Base-by-base conservation (phyloP, 1,140 invertebrate species). In the Tigriopus japonicus region DNA sequence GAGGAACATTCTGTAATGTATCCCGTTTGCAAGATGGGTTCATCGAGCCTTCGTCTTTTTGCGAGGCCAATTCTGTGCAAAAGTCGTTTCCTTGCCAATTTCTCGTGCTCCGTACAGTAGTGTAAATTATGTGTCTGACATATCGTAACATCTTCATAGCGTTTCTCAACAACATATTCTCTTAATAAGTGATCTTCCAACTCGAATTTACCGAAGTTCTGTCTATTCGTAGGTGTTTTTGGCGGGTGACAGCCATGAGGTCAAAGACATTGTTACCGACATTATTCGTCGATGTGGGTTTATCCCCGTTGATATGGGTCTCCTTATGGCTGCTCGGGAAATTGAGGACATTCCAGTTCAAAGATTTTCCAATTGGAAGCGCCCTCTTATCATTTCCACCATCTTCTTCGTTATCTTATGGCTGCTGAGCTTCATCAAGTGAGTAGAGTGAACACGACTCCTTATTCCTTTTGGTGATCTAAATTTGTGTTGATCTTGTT, bases 191-290 rank as follows among this genome's bases (percentile, higher is more conserved):
- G n/a, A n/a, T n/a, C n/a, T n/a, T n/a, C n/a, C n/a, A n/a, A n/a
- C n/a, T n/a, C n/a, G n/a, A n/a, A n/a, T n/a, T n/a, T n/a, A n/a
- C n/a, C n/a, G n/a, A n/a, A n/a, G n/a, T n/a, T n/a, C n/a, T n/a
- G n/a, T n/a, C n/a, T n/a, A n/a, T n/a, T n/a, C n/a, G n/a, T n/a
- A 67, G 66, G 66, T 67, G 2, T 66, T 63, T 41, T 53, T 66
- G n/a, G 65, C 66, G 6, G 52, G 65, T 14, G 65, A 67, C 58
- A 40, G 55, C 41, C 15, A 41, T 0, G 65, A 63, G 6, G 65
- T 63, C 13, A 65, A 65, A 55, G 28, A 17, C 6, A 28, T 35
- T 41, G 66, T 67, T 13, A 41, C 59, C 0, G 53, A 62, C 9
- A n/a, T 65, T 17, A 63, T 63, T 1, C 56, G 66, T 1, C 60